Evolutionary conservation across 2,113 vertebrate genomes (phyloP), one percentile per base, ranked within the genome.

Genomic region (Saccopteryx bilineata): DNA sequence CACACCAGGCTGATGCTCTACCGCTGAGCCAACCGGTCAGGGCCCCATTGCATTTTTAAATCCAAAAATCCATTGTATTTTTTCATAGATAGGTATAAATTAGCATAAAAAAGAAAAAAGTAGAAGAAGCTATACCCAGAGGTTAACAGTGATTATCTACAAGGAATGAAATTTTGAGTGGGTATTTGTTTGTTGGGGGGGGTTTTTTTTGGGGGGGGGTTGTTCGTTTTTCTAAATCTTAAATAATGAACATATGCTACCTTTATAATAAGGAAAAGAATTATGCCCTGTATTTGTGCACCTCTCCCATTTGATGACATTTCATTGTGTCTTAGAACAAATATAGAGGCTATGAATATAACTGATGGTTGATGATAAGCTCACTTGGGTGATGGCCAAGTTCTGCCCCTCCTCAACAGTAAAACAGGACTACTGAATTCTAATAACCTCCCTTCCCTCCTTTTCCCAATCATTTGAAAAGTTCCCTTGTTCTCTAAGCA

Each of bases 401-500:
- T 39, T 71, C 94, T 78, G 81, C 61, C 39, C 68, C 8, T 69
- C 26, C 50, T 68, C 81, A 26, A 68, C 81, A 31, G 52, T 85
- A 88, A 46, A 82, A 65, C 72, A 33, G 75, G n/a, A 63, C 90
- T 93, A 68, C 86, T 79, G 83, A 94, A 90, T 90, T 90, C 86
- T 76, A 56, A 89, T n/a, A 79, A 19, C 46, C 72, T 93, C 84
- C 86, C 18, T 87, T 28, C 69, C 71, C 13, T 84, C 75, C 72
- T 54, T 63, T 90, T 26, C 86, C 50, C 80, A 86, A 95, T 84
- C 80, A 85, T 85, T 81, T 94, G 60, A 95, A 94, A 85, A 85
- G 80, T 87, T 96, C 82, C 46, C 72, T 93, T 95, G 90, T 95
- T 96, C 87, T 65, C 83, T 31, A 68, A 96, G 79, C 80, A 93